Conservation (phyloP, 2,888 invertebrate genomes). For the Habrosyne pyritoides region DNA sequence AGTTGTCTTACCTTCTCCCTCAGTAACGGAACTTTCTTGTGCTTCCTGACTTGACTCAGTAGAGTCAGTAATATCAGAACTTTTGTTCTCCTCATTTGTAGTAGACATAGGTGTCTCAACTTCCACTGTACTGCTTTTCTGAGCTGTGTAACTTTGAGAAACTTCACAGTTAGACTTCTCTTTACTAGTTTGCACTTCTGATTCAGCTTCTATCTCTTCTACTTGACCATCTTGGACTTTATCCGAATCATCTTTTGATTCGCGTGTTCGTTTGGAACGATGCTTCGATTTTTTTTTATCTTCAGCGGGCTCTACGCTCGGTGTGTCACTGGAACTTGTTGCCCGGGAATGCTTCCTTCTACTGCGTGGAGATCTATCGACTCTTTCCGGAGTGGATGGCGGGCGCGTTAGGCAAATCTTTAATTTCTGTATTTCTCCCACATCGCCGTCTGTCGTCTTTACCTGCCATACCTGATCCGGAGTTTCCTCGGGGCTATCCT, state of each 20-base stretch:
- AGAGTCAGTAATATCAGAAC: slow-evolving; percentile 27
- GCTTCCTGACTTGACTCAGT: slow-evolving; percentile 28
- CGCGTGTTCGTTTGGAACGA: slow-evolving; percentile 63
- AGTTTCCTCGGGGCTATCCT: slow-evolving; percentile 63
- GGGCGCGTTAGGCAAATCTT: slow-evolving; percentile 86
- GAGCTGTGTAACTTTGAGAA: slow-evolving; percentile 46
- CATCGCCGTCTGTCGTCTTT: slow-evolving; percentile 74
- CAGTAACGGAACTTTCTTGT: slow-evolving; percentile 24
- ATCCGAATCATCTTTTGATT: slow-evolving; percentile 65
- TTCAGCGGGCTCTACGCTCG: slow-evolving; percentile 70
- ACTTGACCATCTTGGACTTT: slow-evolving; percentile 61
- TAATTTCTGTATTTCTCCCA: slow-evolving; percentile 85
- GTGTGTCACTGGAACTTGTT: slow-evolving; percentile 76
- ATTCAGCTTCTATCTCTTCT: slow-evolving; percentile 51
- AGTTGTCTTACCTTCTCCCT: slow-evolving; percentile 30
- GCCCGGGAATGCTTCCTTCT: slow-evolving; percentile 79
- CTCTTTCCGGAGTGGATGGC: slow-evolving; percentile 79
- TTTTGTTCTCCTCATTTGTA: slow-evolving; percentile 56
- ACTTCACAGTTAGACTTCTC: slow-evolving; percentile 44
- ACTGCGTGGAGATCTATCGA: slow-evolving; percentile 77
- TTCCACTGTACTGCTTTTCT: slow-evolving; percentile 21
- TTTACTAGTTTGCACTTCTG: slow-evolving; percentile 20
- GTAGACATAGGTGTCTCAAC: slow-evolving; percentile 58
- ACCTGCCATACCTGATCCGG: slow-evolving; percentile 82
- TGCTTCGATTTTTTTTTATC: slow-evolving; percentile 74